Evolutionary conservation across 2,113 vertebrate genomes (phyloP).

Genomic region (Chaetorhynchus papuensis): DNA sequence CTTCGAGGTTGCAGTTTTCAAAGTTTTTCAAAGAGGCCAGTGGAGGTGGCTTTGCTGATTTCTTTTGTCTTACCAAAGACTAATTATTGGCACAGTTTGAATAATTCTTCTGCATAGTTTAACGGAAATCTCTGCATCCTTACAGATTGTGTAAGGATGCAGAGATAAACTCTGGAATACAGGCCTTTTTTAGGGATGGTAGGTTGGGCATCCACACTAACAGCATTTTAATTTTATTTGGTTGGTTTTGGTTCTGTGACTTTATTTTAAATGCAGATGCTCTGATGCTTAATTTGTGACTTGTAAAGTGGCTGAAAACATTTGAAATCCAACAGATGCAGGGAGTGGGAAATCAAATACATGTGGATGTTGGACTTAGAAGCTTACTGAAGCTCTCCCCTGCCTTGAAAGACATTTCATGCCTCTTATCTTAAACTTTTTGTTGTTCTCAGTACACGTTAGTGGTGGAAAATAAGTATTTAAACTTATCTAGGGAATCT

Average conservation of each 20-base stretch:
- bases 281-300: background rate
- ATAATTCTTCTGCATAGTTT: background rate
- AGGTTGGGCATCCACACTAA: background rate
- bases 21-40: background rate
- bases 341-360: background rate
- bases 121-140: background rate
- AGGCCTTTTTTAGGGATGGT: background rate
- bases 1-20: background rate
- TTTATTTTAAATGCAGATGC: background rate
- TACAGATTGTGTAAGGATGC: background rate
- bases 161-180: background rate
- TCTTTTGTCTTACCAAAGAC: background rate
- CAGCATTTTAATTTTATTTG: background rate
- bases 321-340: background rate
- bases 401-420: background rate
- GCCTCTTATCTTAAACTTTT: background rate
- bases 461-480: background rate
- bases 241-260: background rate
- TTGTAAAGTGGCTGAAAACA: background rate
- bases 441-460: background rate
- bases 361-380: rapidly evolving
- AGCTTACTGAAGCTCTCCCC: background rate
- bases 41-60: background rate
- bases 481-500: background rate
- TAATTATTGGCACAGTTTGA: background rate